Conservation (phyloP, 2,113 vertebrate genomes). For the Carassius carassius region DNA sequence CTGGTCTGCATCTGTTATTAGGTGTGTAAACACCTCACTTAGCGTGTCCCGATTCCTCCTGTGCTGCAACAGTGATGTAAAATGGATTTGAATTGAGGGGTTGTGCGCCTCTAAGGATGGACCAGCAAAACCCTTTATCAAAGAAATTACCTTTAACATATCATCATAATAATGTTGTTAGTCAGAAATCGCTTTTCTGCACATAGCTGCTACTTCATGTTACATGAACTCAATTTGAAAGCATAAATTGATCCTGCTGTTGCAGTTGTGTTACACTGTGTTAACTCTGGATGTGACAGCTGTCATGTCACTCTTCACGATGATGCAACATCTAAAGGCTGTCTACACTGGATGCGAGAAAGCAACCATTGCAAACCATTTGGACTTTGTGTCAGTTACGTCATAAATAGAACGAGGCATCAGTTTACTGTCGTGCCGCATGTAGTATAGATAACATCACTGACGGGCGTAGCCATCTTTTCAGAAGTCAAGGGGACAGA, state of each 20-base stretch:
- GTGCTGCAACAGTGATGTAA: constrained; percentile 2
- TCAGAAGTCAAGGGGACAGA: too few relatives aligned
- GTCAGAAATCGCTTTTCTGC: neutral
- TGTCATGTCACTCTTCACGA: too few relatives aligned
- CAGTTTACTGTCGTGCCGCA: too few relatives aligned
- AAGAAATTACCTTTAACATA: neutral
- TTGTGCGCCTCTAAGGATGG: constrained; percentile 8
- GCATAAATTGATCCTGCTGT: neutral
- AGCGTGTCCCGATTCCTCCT: constrained; percentile 67
- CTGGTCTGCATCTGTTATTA: constrained; percentile 99
- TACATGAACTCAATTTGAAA: neutral
- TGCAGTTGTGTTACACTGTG: neutral
- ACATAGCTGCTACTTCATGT: neutral
- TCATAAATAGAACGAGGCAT: too few relatives aligned
- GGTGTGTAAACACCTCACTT: constrained; percentile 94
- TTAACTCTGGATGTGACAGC: too few relatives aligned
- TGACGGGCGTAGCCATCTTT: too few relatives aligned
- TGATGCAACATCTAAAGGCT: too few relatives aligned
- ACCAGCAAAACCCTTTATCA: constrained; percentile 6
- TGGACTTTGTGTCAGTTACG: too few relatives aligned
- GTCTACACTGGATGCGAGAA: too few relatives aligned
- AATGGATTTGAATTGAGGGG: constrained; percentile 9
- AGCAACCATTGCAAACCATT: too few relatives aligned
- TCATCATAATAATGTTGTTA: neutral
- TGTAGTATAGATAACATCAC: too few relatives aligned